Evolutionary conservation across 2,888 invertebrate species (phyloP), one percentile per base, ranked within the genome.

Genomic region (Hofmannophila pseudospretella): DNA sequence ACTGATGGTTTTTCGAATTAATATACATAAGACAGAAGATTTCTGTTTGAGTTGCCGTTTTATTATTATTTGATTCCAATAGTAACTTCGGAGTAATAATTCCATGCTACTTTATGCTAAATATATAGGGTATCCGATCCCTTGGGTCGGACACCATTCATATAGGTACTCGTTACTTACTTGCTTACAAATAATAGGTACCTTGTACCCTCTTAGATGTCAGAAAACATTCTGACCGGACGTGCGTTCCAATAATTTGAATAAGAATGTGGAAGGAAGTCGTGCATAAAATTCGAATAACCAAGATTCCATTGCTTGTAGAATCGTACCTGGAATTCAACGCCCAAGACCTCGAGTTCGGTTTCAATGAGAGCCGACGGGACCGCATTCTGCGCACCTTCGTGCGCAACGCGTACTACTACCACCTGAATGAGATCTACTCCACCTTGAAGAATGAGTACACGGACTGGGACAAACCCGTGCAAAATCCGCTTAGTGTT

Each of bases 381-480:
- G 96, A 96, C 79, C 90, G 95, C 43, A 95, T 96, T 67, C 88
- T 96, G 55, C 89, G 98, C 82, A 97, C 96, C 32, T 94, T 95
- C 78, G 97, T 98, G 45, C 91, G 97, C 49, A 98, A 98, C 86
- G 93, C 97, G 39, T 98, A 95, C 82, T 94, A 94, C 69, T 98
- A 94, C 84, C 98, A 98, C 81, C 90, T 97, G 56, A 96, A 96
- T 80, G 97, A 98, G 88, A 96, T 96, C 66, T 95, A 96, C 78
- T 96, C 97, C 35, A 96, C 97, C 36, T 89, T 98, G 56, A 89
- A 94, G 78, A 97, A 98, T 75, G 97, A 98, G 78, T 98, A 98
- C 81, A 97, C 97, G 41, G 97, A 98, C 77, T 98, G 98, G 97
- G 96, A 95, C 76, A 91, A 93, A 57, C 94, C 95, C 1, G 93